Evolutionary conservation across 1,140 invertebrate genomes (phyloP), one percentile per base, ranked within the genome.

Genomic region (Goniozus legneri): DNA sequence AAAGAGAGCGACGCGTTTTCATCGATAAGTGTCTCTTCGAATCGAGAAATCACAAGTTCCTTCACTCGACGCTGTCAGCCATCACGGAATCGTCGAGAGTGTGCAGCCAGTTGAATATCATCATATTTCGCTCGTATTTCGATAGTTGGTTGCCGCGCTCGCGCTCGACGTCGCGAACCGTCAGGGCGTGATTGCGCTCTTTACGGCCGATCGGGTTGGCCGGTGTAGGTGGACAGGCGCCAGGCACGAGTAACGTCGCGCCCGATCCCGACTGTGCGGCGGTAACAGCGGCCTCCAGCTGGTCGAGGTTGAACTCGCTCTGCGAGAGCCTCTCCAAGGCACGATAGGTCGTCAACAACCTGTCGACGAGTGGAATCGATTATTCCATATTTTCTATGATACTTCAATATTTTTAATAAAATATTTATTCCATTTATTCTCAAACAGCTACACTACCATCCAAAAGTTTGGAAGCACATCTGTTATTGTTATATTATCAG

Each of bases 91-190:
- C 87, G 58, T 92, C 89, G 3, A 92, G 77, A 2, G 87, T 89
- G 63, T 92, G 89, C 0, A 93, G 78, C 91, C 91, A 92, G 60
- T 92, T 91, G 72, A 93, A 92, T 32, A 93, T 92, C 86, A 92
- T 91, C 86, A 92, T 92, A 68, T 93, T 92, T 14, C 90, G 67
- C 56, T 92, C 88, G 70, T 92, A 92, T 68, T 91, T 91, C 10
- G 88, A 88, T 2, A 92, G 75, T 3, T 90, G 88, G 50, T 89
- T 86, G 1, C 89, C 89, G 3, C 88, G 76, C 64, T 92, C 88
- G 30, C 88, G 75, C 59, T 92, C 89, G 8, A 92, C 81, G 53
- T 92, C 89, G 6, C 84, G 81, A 0, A 89, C 79, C 0, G 89
- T 89, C 1, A 91, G 71, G 3, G 79, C 78, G 40, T 81, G 70